A percentile compares a stretch with the other conserved stretches of the same genome.
phyloP scores from a whole-genome alignment of 2,113 vertebrate genomes.

The Leptodactylus fuscus region DNA sequence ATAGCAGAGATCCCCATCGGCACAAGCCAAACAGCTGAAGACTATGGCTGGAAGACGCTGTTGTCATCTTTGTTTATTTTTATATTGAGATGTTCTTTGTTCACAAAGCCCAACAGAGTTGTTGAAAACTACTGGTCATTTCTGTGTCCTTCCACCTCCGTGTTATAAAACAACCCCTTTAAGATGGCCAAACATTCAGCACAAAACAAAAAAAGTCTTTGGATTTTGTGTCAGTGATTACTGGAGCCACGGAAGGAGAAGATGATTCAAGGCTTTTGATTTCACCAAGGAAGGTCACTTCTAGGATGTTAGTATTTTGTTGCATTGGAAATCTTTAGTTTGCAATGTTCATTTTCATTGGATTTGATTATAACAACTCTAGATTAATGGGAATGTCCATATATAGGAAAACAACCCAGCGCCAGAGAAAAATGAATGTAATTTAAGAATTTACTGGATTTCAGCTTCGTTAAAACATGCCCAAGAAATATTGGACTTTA shows the following conservation, averaged over 20 bases:
- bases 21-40: no score
- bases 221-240: background rate
- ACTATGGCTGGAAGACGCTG: no score
- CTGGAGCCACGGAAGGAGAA: background rate
- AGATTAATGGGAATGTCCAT: constrained; percentile 17
- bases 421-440: background rate
- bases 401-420: background rate
- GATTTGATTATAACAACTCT: background rate
- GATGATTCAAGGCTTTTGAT: background rate
- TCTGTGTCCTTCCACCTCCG: no score
- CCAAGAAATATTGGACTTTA: no score
- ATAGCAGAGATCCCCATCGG: no score
- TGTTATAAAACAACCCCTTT: background rate
- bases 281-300: constrained; percentile 1
- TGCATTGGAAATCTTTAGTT: constrained; percentile 18
- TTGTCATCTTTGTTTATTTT: no score
- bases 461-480: background rate
- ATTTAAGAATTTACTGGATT: background rate
- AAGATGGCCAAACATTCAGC: background rate
- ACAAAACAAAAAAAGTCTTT: background rate
- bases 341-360: background rate
- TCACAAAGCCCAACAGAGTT: no score
- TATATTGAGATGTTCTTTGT: no score
- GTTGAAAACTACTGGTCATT: no score
- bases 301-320: background rate